Evolutionary conservation across 2,888 invertebrate species (phyloP).

Genomic region (Chelonus formosanus): DNA sequence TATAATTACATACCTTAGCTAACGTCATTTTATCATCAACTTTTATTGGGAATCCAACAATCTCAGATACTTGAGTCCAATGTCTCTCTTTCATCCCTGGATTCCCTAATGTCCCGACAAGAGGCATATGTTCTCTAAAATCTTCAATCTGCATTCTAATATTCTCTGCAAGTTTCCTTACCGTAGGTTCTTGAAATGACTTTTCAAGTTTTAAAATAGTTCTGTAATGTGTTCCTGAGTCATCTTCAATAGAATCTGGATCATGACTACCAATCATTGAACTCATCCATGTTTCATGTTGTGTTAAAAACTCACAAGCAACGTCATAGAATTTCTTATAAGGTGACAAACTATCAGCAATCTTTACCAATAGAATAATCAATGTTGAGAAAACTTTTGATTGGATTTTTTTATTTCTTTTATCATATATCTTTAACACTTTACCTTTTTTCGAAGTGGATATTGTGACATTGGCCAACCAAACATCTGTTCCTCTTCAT

Average conservation of each 20-base stretch:
- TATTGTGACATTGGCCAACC: slow-evolving; percentile 90
- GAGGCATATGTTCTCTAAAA: slow-evolving; percentile 87
- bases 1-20: slow-evolving; percentile 71
- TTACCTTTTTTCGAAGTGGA: slow-evolving; percentile 77
- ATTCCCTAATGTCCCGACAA: slow-evolving; percentile 93
- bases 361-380: slow-evolving; percentile 51
- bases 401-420: background rate
- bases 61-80: slow-evolving; percentile 95
- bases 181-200: slow-evolving; percentile 77
- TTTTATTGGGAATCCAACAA: slow-evolving; percentile 91
- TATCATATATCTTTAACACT: too few relatives aligned
- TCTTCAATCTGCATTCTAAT: slow-evolving; percentile 81
- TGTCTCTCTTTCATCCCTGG: slow-evolving; percentile 92
- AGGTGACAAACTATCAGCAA: slow-evolving; percentile 82
- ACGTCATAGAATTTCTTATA: slow-evolving; percentile 89
- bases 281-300: slow-evolving; percentile 86
- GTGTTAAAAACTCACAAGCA: slow-evolving; percentile 85
- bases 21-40: slow-evolving; percentile 85
- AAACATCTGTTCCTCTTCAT: slow-evolving; percentile 89
- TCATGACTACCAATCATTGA: slow-evolving; percentile 80
- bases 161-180: slow-evolving; percentile 76
- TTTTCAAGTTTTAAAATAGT: slow-evolving; percentile 90
- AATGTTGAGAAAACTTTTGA: too few relatives aligned
- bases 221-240: slow-evolving; percentile 76
- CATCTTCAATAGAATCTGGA: slow-evolving; percentile 88